A percentile compares a stretch with the other conserved stretches of the same genome.
Evolutionary conservation across 2,888 invertebrate genomes (phyloP).

Genomic region (Nycteola revayana): DNA sequence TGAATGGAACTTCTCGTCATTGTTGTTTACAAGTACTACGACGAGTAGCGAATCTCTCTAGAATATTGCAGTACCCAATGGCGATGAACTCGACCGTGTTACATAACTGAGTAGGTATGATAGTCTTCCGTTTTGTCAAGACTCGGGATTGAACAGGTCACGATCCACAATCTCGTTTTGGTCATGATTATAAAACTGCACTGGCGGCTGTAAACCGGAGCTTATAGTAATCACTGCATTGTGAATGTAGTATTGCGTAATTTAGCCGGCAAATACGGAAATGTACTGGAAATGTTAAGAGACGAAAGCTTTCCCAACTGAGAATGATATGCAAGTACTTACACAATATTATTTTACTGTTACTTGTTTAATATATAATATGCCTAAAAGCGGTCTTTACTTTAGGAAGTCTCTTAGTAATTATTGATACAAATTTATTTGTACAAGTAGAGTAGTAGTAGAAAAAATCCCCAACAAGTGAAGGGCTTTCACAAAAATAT

Average conservation of each 20-base stretch:
- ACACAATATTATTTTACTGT: too few relatives aligned
- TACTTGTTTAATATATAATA: too few relatives aligned
- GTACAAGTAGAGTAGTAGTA: too few relatives aligned
- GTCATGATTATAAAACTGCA: conserved; percentile 17
- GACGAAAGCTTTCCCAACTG: too few relatives aligned
- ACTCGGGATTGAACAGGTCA: conserved; percentile 21
- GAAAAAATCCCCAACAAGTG: too few relatives aligned
- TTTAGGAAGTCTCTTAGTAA: too few relatives aligned
- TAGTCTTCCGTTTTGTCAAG: conserved; percentile 26
- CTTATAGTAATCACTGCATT: conserved; percentile 13
- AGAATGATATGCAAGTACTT: too few relatives aligned
- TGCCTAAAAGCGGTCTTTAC: too few relatives aligned
- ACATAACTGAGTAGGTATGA: conserved; percentile 15
- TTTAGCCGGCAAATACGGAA: conserved; percentile 13
- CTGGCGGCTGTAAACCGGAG: conserved; percentile 4
- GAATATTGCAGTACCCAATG: conserved; percentile 18
- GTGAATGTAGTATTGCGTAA: conserved; percentile 14
- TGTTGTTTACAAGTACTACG: conserved; percentile 27
- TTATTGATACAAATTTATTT: too few relatives aligned
- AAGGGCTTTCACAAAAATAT: too few relatives aligned
- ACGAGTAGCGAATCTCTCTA: conserved; percentile 29
- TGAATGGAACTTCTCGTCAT: conserved; percentile 24
- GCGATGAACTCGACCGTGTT: conserved; percentile 31
- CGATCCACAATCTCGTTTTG: conserved; percentile 26
- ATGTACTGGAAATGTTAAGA: conserved; percentile 3